Conservation (phyloP, 2,888 invertebrate genomes). For the Archips crataeganus region DNA sequence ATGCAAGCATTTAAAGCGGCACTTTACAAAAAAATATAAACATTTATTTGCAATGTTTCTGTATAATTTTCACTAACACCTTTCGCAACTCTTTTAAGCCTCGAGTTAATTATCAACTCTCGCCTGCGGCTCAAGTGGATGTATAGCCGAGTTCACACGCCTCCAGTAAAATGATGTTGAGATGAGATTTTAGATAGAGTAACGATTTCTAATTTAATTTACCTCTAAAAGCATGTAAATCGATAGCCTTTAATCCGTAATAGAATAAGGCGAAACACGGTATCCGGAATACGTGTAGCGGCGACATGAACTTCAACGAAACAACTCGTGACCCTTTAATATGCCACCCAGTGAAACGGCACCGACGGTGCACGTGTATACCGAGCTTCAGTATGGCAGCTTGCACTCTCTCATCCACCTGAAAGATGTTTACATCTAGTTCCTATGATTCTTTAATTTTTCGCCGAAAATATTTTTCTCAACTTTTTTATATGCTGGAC, state of each 20-base stretch:
- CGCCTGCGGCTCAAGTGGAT: no score
- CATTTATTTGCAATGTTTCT: no score
- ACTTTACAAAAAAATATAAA: no score
- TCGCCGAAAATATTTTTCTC: no score
- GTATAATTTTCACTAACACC: no score
- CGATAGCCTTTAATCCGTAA: slow-evolving; percentile 84
- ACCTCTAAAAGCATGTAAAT: slow-evolving; percentile 80
- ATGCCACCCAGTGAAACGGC: slow-evolving; percentile 83
- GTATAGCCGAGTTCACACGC: no score
- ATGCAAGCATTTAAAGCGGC: no score
- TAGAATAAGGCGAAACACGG: slow-evolving; percentile 86
- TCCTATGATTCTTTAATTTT: no score
- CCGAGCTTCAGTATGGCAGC: slow-evolving; percentile 67
- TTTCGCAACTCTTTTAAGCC: no score
- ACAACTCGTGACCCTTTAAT: slow-evolving; percentile 59
- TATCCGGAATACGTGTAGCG: slow-evolving; percentile 71
- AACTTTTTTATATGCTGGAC: no score
- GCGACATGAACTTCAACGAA: slow-evolving; percentile 79
- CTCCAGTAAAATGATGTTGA: no score
- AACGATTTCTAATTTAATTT: not conserved
- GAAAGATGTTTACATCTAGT: slow-evolving; percentile 50
- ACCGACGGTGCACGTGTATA: slow-evolving; percentile 76
- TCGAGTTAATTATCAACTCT: no score
- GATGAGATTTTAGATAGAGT: not conserved
- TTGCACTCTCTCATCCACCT: slow-evolving; percentile 83